Evolutionary conservation across 2,888 invertebrate genomes (phyloP).

Genomic region (Pollenia labialis): DNA sequence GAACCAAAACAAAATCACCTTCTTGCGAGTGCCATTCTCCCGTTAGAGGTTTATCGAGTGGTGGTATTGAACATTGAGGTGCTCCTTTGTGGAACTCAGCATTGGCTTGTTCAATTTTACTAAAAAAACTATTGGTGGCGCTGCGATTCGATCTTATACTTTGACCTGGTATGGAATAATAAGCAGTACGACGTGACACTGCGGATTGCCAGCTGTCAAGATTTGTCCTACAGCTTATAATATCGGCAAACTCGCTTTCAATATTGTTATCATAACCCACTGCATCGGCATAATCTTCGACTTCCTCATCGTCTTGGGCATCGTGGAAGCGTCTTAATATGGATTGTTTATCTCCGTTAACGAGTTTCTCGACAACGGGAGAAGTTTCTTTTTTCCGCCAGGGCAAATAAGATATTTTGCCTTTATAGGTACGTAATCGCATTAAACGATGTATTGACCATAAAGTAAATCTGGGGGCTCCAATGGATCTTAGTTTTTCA

Average conservation of each 20-base stretch:
- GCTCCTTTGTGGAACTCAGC: conserved; percentile 76
- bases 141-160: conserved; percentile 86
- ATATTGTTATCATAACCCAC: conserved; percentile 49
- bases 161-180: conserved; percentile 91
- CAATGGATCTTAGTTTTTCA: conserved; percentile 94
- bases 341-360: conserved; percentile 10
- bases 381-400: conserved; percentile 45
- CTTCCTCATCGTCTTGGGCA: conserved; percentile 74
- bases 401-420: conserved; percentile 92
- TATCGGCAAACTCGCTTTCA: conserved; percentile 77
- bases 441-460: conserved; percentile 95
- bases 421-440: conserved; percentile 93
- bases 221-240: conserved; percentile 82
- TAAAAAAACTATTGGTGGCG: conserved; percentile 73
- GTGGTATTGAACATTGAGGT: conserved; percentile 76
- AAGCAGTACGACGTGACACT: conserved; percentile 90
- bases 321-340: conserved; percentile 68
- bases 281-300: conserved; percentile 75
- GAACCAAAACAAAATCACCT: conserved; percentile 91
- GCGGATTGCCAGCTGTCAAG: conserved; percentile 94
- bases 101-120: conserved; percentile 79
- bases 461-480: conserved; percentile 94
- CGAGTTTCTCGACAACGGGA: neutral
- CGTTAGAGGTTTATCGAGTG: conserved; percentile 89
- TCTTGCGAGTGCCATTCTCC: conserved; percentile 89